A percentile compares a stretch with the other conserved stretches of the same genome.
Evolutionary conservation across 2,113 vertebrate species (phyloP).

Genomic region (Pheucticus melanocephalus): DNA sequence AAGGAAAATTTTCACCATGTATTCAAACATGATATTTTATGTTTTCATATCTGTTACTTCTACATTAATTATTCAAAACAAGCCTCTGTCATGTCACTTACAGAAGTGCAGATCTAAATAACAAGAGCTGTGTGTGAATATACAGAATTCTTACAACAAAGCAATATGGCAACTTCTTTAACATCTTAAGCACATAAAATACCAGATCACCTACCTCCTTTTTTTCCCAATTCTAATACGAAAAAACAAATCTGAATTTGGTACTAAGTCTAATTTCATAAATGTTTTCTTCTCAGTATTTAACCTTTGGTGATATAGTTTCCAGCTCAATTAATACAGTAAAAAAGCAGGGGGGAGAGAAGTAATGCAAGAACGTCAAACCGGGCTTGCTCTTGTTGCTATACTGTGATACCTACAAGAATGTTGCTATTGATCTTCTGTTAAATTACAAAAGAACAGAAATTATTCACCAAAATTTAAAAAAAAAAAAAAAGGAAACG

Average conservation of each 20-base stretch:
- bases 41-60: background rate
- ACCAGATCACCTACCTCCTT: background rate
- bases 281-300: background rate
- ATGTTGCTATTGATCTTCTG: background rate
- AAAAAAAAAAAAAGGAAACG: background rate
- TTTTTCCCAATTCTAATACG: background rate
- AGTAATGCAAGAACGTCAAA: background rate
- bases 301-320: background rate
- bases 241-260: background rate
- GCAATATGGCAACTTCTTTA: background rate
- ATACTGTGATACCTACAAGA: background rate
- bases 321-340: background rate
- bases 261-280: background rate
- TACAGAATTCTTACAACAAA: slow-evolving; percentile 20
- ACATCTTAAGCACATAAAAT: background rate
- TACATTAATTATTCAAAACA: slow-evolving; percentile 35
- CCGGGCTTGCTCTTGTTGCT: background rate
- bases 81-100: background rate
- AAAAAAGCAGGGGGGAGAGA: background rate
- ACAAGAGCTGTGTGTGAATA: background rate
- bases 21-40: background rate
- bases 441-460: background rate
- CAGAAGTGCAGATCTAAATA: background rate
- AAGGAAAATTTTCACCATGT: background rate
- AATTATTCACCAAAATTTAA: background rate